Percentiles rank a stretch among this genome's conserved stretches.
These are phyloP conservation scores for Sphenodon punctatus DNA, from an alignment of 2,797 vertebrate genomes.

Conservation along the genomic window DNA sequence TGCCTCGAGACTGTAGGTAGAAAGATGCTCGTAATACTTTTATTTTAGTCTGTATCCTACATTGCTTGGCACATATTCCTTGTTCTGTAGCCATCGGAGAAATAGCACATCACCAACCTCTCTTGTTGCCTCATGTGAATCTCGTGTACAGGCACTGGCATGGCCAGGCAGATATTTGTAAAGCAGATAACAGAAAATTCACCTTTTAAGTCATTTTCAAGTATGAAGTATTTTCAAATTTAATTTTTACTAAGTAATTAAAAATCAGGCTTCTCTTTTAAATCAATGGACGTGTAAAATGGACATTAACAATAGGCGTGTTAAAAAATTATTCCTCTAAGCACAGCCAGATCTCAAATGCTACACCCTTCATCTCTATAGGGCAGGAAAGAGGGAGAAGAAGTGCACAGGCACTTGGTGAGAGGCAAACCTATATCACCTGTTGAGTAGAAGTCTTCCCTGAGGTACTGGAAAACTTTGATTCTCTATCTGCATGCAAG, in stretches of 20 bases:
- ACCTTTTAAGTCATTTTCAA: too few relatives aligned
- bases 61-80: too few relatives aligned
- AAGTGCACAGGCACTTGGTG: background rate
- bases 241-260: too few relatives aligned
- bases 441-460: background rate
- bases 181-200: background rate
- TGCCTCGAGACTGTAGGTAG: too few relatives aligned
- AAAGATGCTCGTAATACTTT: too few relatives aligned
- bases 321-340: conserved; percentile 38
- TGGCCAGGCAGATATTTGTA: background rate
- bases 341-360: background rate
- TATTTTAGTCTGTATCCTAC: too few relatives aligned
- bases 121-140: background rate
- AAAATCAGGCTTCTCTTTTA: too few relatives aligned
- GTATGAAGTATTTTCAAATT: too few relatives aligned
- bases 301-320: too few relatives aligned
- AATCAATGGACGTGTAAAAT: too few relatives aligned
- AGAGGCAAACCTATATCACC: background rate
- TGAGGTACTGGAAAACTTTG: background rate
- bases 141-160: background rate
- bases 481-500: background rate
- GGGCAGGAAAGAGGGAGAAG: background rate
- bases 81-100: too few relatives aligned
- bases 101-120: too few relatives aligned
- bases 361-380: background rate